Evolutionary conservation across 2,113 vertebrate genomes (phyloP).

Genomic region (Oncorhynchus nerka): DNA sequence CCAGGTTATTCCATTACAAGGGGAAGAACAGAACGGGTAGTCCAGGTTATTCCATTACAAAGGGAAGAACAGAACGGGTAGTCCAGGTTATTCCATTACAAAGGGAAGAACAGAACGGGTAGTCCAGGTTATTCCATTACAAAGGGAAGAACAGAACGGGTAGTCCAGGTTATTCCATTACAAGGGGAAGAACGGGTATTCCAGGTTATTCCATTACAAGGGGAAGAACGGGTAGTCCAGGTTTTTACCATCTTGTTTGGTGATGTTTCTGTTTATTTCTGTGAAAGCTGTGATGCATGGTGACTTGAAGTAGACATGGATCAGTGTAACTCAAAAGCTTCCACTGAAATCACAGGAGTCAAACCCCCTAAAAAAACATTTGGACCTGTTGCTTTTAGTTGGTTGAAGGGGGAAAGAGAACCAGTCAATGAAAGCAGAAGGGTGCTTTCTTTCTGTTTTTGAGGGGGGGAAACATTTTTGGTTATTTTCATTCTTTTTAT

Average conservation of each 20-base stretch:
- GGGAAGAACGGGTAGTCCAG: too few species aligned
- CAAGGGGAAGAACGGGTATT: too few species aligned
- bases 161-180: too few species aligned
- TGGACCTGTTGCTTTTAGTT: slow-evolving; percentile 97
- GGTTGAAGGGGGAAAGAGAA: slow-evolving; percentile 94
- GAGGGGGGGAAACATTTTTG: slow-evolving; percentile 79
- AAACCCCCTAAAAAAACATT: slow-evolving; percentile 66
- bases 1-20: too few species aligned
- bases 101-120: too few species aligned
- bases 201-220: too few species aligned
- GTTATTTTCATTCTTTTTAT: slow-evolving; percentile 86
- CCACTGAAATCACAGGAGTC: slow-evolving; percentile 94
- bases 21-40: too few species aligned
- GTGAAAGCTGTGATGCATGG: slow-evolving; percentile 64
- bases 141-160: too few species aligned
- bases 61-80: too few species aligned
- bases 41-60: too few species aligned
- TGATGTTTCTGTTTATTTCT: slow-evolving; percentile 56
- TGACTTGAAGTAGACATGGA: slow-evolving; percentile 43
- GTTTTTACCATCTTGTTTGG: not conserved
- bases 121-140: too few species aligned
- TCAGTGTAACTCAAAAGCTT: slow-evolving; percentile 82
- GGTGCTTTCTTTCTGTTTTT: slow-evolving; percentile 64
- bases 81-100: too few species aligned
- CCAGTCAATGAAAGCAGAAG: slow-evolving; percentile 74